Base-by-base conservation (phyloP, 2,888 invertebrate species). In the Rapana venosa region DNA sequence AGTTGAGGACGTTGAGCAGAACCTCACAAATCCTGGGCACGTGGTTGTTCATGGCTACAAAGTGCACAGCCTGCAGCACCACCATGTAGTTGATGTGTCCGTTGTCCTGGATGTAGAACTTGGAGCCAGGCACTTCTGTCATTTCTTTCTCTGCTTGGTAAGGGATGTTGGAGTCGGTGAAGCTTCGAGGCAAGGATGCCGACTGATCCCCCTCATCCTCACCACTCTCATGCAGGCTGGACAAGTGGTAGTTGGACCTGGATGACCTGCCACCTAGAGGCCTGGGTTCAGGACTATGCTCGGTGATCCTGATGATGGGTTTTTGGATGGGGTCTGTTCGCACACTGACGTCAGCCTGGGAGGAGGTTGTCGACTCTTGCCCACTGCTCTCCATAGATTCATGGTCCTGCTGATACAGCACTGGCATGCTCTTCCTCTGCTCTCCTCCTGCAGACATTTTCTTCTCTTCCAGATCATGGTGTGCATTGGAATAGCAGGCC, bases 241-340 rank as follows among this genome's bases (percentile, higher is more conserved):
- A 87, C 5, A 86, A 32, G 32, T 91, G 90, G 79, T 90, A 90
- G 87, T 90, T 91, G 47, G 90, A 91, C 5, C 88, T 30, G 2
- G 88, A 87, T 5, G 87, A 47, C 35, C 83, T 70, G 13, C n/a
- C 36, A 2, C 81, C 74, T 4, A 90, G 30, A 74, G 66, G 90
- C 86, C 90, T 91, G 0, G 98, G 98, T 56, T 96, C 96, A 0
- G 99, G 99, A 0, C 98, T 98, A 95, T 99, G 99, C 95, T 99
- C 98, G 0, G 99, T 99, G 17, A 99, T 98, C 0, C 99, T 99
- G 90, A 99, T 99, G 89, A 99, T 99, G 0, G 99, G 99, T 90
- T 93, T 93, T n/a, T 91, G 91, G 22, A 90, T 89, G 26, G 91
- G 90, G 17, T 92, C 93, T n/a, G 89, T 84, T 26, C 91, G 89